Conservation (phyloP, 1,140 invertebrate species). For the Hylyphantes graminicola region DNA sequence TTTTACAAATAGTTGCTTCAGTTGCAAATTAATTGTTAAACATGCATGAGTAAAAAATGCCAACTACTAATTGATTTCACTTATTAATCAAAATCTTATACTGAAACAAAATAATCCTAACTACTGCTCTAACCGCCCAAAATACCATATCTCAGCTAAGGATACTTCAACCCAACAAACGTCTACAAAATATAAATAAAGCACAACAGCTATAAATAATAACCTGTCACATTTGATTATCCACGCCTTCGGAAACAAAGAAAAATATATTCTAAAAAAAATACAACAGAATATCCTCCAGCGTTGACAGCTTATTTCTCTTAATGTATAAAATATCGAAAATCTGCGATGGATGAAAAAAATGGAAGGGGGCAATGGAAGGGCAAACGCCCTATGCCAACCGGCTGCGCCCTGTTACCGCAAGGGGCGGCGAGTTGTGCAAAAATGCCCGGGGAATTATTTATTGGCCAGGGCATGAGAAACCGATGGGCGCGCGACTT, state of each 20-base stretch:
- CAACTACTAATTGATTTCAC: too few species aligned
- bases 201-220: conserved; percentile 54
- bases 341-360: conserved; percentile 19
- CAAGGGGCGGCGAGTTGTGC: conserved; percentile 23
- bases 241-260: conserved; percentile 33
- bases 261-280: conserved; percentile 21
- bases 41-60: too few species aligned
- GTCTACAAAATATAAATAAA: too few species aligned
- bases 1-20: too few species aligned
- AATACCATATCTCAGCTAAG: too few species aligned
- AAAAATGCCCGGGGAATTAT: conserved; percentile 14
- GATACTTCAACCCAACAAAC: too few species aligned
- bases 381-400: conserved; percentile 8
- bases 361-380: not conserved
- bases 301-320: conserved; percentile 57
- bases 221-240: conserved; percentile 60
- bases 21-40: too few species aligned
- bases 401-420: conserved; percentile 20
- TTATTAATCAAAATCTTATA: too few species aligned
- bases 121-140: too few species aligned
- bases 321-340: conserved; percentile 60
- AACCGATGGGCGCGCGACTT: conserved; percentile 5
- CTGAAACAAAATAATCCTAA: too few species aligned
- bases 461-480: conserved; percentile 41
- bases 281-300: conserved; percentile 19